Evolutionary conservation across 2,113 vertebrate genomes (phyloP).

Genomic region (Apus apus): DNA sequence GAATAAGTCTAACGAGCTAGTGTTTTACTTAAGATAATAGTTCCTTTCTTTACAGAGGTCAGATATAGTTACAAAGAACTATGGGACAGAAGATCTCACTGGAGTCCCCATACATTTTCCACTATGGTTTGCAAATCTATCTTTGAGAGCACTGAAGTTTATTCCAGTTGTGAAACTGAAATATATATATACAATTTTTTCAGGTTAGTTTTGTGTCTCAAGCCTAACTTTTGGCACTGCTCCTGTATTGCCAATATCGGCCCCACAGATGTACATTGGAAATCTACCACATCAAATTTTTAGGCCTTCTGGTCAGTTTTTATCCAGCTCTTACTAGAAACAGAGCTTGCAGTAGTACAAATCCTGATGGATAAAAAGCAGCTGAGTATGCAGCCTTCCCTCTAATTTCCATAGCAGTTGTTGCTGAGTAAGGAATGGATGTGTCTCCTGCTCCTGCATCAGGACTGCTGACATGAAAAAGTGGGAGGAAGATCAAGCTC

Average conservation of each 20-base stretch:
- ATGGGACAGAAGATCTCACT: not conserved
- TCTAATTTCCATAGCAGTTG: slow-evolving; percentile 25
- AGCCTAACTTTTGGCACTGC: not conserved
- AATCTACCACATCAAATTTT: not conserved
- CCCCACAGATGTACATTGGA: not conserved
- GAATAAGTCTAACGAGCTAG: not conserved
- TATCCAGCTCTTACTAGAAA: not conserved
- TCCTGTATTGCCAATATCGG: not conserved
- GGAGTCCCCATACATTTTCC: not conserved
- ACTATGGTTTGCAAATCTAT: not conserved
- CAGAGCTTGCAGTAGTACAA: not conserved
- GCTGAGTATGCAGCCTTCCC: not conserved
- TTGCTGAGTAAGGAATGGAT: slow-evolving; percentile 44
- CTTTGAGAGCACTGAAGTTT: not conserved
- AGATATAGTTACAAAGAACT: not conserved
- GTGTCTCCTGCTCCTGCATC: not conserved
- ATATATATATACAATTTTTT: not conserved
- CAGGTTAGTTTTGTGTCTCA: not conserved
- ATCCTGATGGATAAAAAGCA: not conserved
- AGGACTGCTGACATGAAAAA: slow-evolving; percentile 33
- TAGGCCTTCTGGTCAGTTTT: not conserved
- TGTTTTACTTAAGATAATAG: not conserved
- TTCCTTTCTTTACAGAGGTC: not conserved
- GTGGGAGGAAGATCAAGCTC: slow-evolving; percentile 23
- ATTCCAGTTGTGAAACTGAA: not conserved